Evolutionary conservation across 2,797 vertebrate genomes (phyloP).

Genomic region (Danio aesculapii): DNA sequence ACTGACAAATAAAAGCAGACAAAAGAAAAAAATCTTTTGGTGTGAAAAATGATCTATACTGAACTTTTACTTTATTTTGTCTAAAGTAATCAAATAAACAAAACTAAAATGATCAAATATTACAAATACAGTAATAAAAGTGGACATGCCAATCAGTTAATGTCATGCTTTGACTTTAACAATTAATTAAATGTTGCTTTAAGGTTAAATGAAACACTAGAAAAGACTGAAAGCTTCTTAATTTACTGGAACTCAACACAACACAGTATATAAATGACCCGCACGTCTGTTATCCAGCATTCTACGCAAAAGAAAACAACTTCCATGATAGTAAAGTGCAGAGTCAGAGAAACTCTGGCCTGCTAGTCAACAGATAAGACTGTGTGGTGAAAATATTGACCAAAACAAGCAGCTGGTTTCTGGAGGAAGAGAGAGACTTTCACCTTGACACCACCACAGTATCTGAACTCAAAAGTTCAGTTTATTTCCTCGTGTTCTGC

Average conservation of each 20-base stretch:
- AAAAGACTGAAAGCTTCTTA: too few species aligned
- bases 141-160: neutral
- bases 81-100: neutral
- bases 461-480: neutral
- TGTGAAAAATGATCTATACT: too few species aligned
- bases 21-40: too few species aligned
- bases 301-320: slow-evolving; percentile 30
- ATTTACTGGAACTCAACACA: neutral
- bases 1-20: too few species aligned
- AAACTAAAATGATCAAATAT: neutral
- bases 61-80: too few species aligned
- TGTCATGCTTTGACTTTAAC: neutral
- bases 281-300: slow-evolving; percentile 29
- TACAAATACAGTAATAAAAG: neutral
- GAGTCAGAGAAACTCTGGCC: slow-evolving; percentile 56
- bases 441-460: neutral
- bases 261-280: too few species aligned
- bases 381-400: slow-evolving; percentile 60
- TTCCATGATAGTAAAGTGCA: slow-evolving; percentile 62
- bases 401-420: neutral
- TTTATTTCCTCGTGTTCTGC: neutral
- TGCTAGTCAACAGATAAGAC: slow-evolving; percentile 71
- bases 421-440: neutral
- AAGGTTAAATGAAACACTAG: neutral
- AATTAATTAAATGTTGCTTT: neutral